phyloP scores from a whole-genome alignment of 1,140 invertebrate genomes.

The Bilobella aurantiaca region DNA sequence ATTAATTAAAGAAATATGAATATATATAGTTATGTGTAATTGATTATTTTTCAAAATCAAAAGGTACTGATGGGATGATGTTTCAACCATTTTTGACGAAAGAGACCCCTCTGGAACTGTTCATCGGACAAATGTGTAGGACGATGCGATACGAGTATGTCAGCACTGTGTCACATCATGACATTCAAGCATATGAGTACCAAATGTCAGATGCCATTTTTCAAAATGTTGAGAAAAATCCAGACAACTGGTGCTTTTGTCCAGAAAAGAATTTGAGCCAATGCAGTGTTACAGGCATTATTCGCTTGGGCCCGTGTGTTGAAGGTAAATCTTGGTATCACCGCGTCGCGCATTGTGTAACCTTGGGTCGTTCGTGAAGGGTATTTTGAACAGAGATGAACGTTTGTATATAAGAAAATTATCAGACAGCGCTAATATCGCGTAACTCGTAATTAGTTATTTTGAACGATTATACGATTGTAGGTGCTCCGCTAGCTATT shows the following conservation, averaged over 20 bases:
- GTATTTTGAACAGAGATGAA: too few species aligned
- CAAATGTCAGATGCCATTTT: not conserved
- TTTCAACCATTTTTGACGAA: not conserved
- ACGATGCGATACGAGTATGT: not conserved
- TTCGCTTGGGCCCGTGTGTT: not conserved
- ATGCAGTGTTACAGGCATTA: not conserved
- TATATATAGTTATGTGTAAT: not conserved
- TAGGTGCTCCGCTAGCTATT: slow-evolving; percentile 7
- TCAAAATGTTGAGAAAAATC: not conserved
- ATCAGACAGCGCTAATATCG: too few species aligned
- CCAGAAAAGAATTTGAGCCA: not conserved
- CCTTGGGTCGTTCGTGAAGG: too few species aligned
- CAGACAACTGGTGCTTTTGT: slow-evolving; percentile 13
- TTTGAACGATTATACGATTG: not conserved
- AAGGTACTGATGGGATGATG: not conserved
- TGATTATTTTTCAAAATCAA: too few species aligned
- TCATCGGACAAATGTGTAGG: not conserved
- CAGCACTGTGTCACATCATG: not conserved
- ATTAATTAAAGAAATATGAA: too few species aligned
- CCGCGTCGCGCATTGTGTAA: too few species aligned
- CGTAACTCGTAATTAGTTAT: not conserved
- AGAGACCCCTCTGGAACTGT: not conserved
- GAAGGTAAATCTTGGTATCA: too few species aligned
- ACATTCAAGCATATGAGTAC: not conserved
- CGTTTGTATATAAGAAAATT: too few species aligned